These are phyloP conservation scores for Amphimallon solstitiale DNA, from an alignment of 2,888 invertebrate species.

Conservation along the genomic window DNA sequence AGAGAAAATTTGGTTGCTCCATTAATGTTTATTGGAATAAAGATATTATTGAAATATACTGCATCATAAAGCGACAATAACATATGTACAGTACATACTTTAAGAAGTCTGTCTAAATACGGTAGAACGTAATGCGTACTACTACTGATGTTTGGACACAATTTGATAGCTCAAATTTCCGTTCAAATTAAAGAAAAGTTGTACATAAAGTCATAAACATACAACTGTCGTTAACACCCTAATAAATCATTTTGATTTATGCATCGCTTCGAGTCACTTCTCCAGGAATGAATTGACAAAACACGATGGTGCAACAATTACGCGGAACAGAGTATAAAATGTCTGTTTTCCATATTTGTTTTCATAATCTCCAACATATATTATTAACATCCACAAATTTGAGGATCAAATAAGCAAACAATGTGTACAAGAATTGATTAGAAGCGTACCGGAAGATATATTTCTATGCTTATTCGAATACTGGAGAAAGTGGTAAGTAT, in stretches of 20 bases:
- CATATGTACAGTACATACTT: no score
- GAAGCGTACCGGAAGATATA: background rate
- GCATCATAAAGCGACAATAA: no score
- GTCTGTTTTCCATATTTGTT: background rate
- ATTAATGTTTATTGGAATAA: no score
- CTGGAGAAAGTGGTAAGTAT: background rate
- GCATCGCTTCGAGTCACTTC: background rate
- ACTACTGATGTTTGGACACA: background rate
- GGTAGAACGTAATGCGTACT: no score
- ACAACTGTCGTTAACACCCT: conserved; percentile 18
- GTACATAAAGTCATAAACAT: conserved; percentile 8
- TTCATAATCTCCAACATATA: conserved; percentile 22
- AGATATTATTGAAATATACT: no score
- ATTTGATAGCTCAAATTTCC: background rate
- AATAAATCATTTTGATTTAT: conserved; percentile 32
- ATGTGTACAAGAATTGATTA: background rate
- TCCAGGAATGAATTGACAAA: background rate
- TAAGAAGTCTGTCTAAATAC: no score
- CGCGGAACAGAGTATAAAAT: background rate
- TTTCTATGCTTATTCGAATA: no score
- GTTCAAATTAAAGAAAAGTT: conserved; percentile 15
- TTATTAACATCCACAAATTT: conserved; percentile 21
- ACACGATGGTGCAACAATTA: conserved; percentile 13
- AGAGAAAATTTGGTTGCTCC: no score
- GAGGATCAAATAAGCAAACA: conserved; percentile 14